Base-by-base conservation (phyloP, 1,140 invertebrate species). In the Drosophila nasuta region DNA sequence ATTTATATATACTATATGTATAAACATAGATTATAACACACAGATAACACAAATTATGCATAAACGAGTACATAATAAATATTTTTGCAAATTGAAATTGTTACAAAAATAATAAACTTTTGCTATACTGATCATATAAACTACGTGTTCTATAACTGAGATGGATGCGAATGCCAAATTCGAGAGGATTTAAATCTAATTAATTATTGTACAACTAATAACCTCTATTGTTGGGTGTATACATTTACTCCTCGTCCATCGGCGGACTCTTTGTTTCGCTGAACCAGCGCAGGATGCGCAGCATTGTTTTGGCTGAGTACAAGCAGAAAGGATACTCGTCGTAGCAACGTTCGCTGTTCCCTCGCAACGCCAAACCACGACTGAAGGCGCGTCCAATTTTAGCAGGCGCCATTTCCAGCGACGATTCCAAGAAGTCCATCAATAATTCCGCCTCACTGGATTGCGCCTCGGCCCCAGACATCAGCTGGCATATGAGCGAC, bases 321-420 rank as follows among this genome's bases (percentile, higher is more conserved):
- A 92, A 58, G 49, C 91, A 92, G 73, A 92, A 92, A 3, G 91
- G 91, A 79, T 92, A 92, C 20, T 92, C 91, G 20, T 83, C 76
- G 13, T 81, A 92, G 48, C 91, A 92, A 2, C 69, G 76, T 25
- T 91, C 86, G 5, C 79, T 78, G 10, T 43, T 59, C 5, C 87
- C 87, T 4, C 71, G 74, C 11, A 89, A 41, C 6, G 79, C 80
- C 20, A 92, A 30, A 1, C 91, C 91, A 1, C 90, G 77, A 74
- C 86, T 91, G 49, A 91, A 92, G 1, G 91, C 91, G 0, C 83
- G 75, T 13, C 75, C 83, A 2, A 92, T 91, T 62, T 91, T 88
- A 0, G 56, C 75, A 5, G 91, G 91, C 10, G 89, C 91, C 69
- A 80, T 60, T 51, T 73, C 79, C 20, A 91, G 25, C 13, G 87